phyloP scores from a whole-genome alignment of 2,888 invertebrate genomes.

The Leucoma salicis region DNA sequence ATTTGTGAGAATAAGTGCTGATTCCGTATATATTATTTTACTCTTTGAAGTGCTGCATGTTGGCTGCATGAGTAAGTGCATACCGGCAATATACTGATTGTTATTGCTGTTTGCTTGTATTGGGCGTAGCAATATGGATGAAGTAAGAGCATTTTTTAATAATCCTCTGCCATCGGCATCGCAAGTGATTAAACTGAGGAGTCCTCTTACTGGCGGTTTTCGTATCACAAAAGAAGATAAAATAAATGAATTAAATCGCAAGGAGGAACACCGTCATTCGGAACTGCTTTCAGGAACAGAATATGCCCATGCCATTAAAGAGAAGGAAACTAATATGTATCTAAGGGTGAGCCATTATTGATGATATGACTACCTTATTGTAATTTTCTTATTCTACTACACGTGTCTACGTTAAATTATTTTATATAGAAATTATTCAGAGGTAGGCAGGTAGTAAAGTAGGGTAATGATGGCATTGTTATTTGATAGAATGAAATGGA shows the following conservation, averaged over 20 bases:
- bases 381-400: neutral
- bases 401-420: no score
- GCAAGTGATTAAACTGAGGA: slow-evolving; percentile 53
- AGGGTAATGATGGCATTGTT: no score
- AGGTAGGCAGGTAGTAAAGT: no score
- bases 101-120: no score
- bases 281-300: slow-evolving; percentile 54
- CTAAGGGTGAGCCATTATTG: slow-evolving; percentile 47
- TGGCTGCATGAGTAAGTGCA: no score
- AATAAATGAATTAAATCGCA: slow-evolving; percentile 47
- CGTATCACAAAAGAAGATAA: slow-evolving; percentile 56
- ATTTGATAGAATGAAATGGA: slow-evolving; percentile 52
- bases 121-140: slow-evolving; percentile 46
- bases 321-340: slow-evolving; percentile 56
- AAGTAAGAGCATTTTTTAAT: slow-evolving; percentile 60
- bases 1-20: no score
- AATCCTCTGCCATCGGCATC: slow-evolving; percentile 52
- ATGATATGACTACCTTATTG: no score
- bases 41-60: no score
- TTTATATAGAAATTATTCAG: no score
- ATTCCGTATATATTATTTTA: no score
- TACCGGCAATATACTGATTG: no score
- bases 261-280: slow-evolving; percentile 59
- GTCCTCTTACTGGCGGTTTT: slow-evolving; percentile 60
- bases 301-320: slow-evolving; percentile 58